Percentiles rank a stretch among this genome's conserved stretches.
Conservation (phyloP, 2,888 invertebrate genomes). For the Tromatobia lineatoria region DNA sequence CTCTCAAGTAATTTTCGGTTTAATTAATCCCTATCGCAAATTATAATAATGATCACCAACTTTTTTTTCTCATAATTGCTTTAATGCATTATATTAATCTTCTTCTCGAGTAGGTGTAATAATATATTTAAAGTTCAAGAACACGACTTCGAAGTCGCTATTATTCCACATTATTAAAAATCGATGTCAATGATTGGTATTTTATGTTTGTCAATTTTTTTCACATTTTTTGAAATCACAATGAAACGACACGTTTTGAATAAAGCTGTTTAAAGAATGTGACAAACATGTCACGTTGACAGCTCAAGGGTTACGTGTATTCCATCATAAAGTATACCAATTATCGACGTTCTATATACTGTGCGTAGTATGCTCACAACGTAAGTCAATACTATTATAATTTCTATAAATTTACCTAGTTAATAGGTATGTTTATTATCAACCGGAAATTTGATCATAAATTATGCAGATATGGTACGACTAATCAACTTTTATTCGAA, state of each 20-base stretch:
- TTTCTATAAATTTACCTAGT: neutral
- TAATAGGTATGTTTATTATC: neutral
- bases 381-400: neutral
- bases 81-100: neutral
- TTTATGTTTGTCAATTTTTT: no score
- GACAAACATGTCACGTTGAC: no score
- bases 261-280: no score
- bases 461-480: slow-evolving; percentile 13
- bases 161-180: no score
- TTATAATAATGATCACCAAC: neutral
- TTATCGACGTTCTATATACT: neutral
- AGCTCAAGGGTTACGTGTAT: no score
- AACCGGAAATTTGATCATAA: slow-evolving; percentile 1
- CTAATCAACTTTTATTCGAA: slow-evolving; percentile 44
- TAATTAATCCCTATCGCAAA: neutral
- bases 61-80: neutral
- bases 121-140: no score
- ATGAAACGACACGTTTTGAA: no score
- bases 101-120: no score
- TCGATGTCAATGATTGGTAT: no score
- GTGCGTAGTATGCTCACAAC: neutral
- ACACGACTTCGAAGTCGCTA: no score
- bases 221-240: no score
- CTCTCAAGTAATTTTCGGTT: neutral
- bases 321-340: no score